Evolutionary conservation across 2,888 invertebrate species (phyloP).

Genomic region (Candidula unifasciata): DNA sequence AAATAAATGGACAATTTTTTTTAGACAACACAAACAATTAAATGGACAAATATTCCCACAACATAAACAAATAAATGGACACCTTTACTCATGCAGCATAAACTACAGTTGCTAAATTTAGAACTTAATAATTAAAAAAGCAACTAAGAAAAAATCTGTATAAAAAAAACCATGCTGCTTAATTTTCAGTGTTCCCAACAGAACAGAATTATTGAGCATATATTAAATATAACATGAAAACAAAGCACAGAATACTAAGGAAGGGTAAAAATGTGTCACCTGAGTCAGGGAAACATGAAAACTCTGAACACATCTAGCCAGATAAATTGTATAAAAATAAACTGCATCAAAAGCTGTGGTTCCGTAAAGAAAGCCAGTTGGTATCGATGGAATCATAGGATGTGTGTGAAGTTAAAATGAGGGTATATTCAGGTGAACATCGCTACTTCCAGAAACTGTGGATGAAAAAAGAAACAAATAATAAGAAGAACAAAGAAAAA

Average conservation of each 20-base stretch:
- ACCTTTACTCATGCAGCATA: too few species aligned
- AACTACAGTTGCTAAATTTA: too few species aligned
- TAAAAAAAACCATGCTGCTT: too few species aligned
- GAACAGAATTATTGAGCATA: too few species aligned
- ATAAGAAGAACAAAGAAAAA: neutral
- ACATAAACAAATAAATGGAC: too few species aligned
- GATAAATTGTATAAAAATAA: neutral
- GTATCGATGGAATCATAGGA: neutral
- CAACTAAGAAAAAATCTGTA: too few species aligned
- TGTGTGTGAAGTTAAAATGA: neutral
- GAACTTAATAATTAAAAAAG: too few species aligned
- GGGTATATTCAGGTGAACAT: neutral
- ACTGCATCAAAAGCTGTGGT: neutral
- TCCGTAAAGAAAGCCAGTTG: neutral
- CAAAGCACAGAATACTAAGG: neutral
- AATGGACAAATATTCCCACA: too few species aligned
- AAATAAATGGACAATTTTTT: too few species aligned
- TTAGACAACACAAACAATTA: too few species aligned
- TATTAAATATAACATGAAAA: too few species aligned
- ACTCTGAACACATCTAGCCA: neutral
- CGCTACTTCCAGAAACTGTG: conserved; percentile 33
- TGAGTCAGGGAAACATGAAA: neutral
- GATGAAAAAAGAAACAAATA: neutral
- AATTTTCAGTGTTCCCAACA: too few species aligned
- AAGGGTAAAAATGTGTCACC: neutral